These are phyloP conservation scores for Phocoena phocoena DNA, from an alignment of 2,113 vertebrate species.

Conservation along the genomic window DNA sequence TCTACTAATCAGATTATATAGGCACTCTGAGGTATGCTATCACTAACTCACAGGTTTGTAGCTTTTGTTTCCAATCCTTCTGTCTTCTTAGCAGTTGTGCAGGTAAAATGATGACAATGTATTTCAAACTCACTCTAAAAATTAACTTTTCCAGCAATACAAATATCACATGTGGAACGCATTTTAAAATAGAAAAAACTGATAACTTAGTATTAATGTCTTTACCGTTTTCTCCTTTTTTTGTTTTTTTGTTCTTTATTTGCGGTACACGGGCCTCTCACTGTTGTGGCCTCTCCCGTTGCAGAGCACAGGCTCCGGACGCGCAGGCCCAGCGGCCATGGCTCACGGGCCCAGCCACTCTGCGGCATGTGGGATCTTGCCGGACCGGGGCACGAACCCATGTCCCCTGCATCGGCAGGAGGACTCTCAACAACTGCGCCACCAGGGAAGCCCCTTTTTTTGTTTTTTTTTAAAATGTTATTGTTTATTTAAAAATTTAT, in stretches of 20 bases:
- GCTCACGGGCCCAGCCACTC: too few species aligned
- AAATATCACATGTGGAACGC: background rate
- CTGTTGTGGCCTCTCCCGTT: too few species aligned
- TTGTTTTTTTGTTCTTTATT: too few species aligned
- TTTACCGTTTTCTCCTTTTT: background rate
- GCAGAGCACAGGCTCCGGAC: too few species aligned
- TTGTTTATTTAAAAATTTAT: background rate
- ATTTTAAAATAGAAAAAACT: constrained; percentile 27
- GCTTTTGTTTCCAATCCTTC: background rate
- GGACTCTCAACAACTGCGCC: too few species aligned
- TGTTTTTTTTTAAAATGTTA: background rate
- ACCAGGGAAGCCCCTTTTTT: too few species aligned
- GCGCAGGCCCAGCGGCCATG: too few species aligned
- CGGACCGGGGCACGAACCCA: too few species aligned
- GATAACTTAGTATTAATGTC: constrained; percentile 2
- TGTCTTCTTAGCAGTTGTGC: background rate
- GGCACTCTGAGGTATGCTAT: constrained; percentile 14
- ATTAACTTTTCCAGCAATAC: background rate
- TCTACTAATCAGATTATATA: constrained; percentile 59
- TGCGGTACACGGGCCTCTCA: too few species aligned
- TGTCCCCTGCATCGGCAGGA: too few species aligned
- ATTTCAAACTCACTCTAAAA: constrained; percentile 32
- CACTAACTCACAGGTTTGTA: background rate
- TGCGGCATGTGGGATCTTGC: too few species aligned
- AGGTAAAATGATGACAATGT: background rate